Evolutionary conservation across 2,113 vertebrate species (phyloP).

Genomic region (Chiloscyllium plagiosum): DNA sequence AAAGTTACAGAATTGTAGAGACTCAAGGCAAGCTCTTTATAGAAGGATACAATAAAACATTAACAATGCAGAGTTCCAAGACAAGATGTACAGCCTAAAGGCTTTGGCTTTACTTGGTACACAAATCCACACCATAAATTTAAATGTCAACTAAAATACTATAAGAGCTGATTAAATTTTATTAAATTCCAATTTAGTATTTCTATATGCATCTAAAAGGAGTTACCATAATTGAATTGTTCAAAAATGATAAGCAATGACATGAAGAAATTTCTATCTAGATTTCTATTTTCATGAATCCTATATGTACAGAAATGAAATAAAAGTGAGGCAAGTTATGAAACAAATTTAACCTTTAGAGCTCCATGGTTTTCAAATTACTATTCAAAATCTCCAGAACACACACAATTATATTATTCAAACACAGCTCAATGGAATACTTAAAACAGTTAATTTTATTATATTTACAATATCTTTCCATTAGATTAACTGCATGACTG

Average conservation of each 20-base stretch:
- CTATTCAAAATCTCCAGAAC: constrained; percentile 1
- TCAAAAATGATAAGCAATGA: not conserved
- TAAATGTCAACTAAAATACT: not conserved
- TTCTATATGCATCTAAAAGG: not conserved
- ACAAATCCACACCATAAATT: constrained; percentile 12
- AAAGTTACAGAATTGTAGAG: not conserved
- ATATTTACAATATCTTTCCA: constrained; percentile 4
- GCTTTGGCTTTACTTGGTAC: not conserved
- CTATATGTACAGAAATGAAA: not conserved
- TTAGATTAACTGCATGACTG: constrained; percentile 11
- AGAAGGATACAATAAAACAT: not conserved
- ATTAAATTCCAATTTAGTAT: not conserved
- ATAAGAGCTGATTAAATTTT: not conserved
- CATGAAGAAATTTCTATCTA: not conserved
- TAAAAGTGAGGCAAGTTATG: not conserved
- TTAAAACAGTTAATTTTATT: constrained; percentile 18
- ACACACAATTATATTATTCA: constrained; percentile 30
- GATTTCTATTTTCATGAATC: not conserved
- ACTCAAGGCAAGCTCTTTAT: not conserved
- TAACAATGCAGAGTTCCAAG: not conserved
- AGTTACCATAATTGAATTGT: not conserved
- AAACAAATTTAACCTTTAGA: constrained; percentile 5
- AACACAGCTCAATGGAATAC: constrained; percentile 14
- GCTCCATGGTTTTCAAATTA: constrained; percentile 1
- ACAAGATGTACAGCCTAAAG: not conserved